Conservation (phyloP, 2,797 vertebrate species). For the Arnoldichthys spilopterus region DNA sequence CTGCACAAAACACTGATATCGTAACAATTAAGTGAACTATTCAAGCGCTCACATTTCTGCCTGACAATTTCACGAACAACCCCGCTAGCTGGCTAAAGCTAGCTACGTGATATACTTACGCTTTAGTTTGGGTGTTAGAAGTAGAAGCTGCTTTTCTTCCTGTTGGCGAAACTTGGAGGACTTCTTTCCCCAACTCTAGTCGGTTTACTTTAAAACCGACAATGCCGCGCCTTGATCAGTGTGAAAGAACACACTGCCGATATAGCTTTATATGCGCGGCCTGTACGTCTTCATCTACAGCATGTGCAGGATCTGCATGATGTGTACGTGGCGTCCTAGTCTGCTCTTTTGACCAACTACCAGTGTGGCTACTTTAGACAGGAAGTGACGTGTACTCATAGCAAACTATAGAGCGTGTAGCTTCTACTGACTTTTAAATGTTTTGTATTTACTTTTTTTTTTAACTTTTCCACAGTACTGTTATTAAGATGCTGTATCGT, state of each 20-base stretch:
- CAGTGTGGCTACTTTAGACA: conserved; percentile 29
- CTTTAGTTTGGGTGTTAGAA: background rate
- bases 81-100: background rate
- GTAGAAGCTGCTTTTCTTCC: background rate
- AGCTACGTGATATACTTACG: conserved; percentile 19
- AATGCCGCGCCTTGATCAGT: background rate
- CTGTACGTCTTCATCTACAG: conserved; percentile 12
- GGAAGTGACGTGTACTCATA: conserved; percentile 58
- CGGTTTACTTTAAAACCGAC: conserved; percentile 16
- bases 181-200: conserved; percentile 35
- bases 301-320: conserved; percentile 35
- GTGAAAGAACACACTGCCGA: background rate
- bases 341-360: conserved; percentile 46
- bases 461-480: no score
- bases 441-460: no score
- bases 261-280: background rate
- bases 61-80: background rate
- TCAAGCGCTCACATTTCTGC: background rate
- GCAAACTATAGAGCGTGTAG: background rate
- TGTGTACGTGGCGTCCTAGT: conserved; percentile 59
- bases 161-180: conserved; percentile 2
- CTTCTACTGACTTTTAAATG: no score
- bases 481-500: no score
- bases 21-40: background rate
- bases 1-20: background rate